Evolutionary conservation across 2,888 invertebrate genomes (phyloP), one percentile per base, ranked within the genome.

Genomic region (Trachelus troglodyta): DNA sequence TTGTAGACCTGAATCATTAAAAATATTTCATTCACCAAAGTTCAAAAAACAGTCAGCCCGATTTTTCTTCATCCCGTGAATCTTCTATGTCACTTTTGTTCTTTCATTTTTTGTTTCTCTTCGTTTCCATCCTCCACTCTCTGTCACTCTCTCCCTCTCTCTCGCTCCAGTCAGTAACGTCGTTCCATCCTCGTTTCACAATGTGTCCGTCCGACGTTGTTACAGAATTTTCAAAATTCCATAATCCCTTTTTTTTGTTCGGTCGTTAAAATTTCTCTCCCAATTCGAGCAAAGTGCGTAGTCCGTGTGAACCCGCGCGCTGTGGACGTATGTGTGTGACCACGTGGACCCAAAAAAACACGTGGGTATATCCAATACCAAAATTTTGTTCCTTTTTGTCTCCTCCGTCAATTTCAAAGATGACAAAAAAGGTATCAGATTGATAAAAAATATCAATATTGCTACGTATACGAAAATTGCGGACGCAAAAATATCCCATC

Each of bases 1-100:
- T 87, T 69, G 40, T 88, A 89, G 87, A 90, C 87, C 89, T 89
- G 89, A 84, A 86, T 86, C 87, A 86, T 80, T 84, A 85, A 81
- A 84, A 69, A 69, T 40, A 40, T 40, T 40, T 40, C 40, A 40
- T 40, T 40, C 40, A 15, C 15, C 40, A 6, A 40, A 40, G 40
- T 40, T 4, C 40, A 40, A 40, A 40, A 40, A 40, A 40, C 40
- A 40, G 40, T 40, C 40, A 40, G 40, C 40, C 40, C 40, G 40
- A 40, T 40, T 15, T 15, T 40, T 15, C 40, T 15, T 40, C 15
- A 0, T 69, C 82, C 81, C 81, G 78, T 81, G 81, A 83, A 83
- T 87, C 85, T 87, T 79, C 85, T 86, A 87, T 86, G 30, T 69
- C 30, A 30, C 69, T 69, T 33, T 69, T 15, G 30, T 15, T 30